Percentiles rank a stretch among this genome's conserved stretches.
Evolutionary conservation across 1,140 invertebrate genomes (phyloP).

Genomic region (Brachionus sp.): DNA sequence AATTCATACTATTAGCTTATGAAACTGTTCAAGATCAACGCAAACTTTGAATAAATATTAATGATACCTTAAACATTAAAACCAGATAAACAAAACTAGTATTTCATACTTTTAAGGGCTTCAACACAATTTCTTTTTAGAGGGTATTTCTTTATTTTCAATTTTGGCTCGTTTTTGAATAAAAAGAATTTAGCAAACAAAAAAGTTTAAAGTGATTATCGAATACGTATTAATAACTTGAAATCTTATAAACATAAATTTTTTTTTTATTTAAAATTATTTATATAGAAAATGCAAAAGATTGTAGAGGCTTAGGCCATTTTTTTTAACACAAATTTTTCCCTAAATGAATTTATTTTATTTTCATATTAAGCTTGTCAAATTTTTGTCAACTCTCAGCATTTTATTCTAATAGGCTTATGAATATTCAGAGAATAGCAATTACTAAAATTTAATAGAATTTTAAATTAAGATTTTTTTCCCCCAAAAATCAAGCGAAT

Average conservation of each 20-base stretch:
- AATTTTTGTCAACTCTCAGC: neutral
- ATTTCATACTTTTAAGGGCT: neutral
- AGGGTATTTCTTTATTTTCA: neutral
- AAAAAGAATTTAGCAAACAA: neutral
- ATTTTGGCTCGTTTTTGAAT: neutral
- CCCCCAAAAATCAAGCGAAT: neutral
- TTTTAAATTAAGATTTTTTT: neutral
- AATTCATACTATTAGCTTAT: neutral
- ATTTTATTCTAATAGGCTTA: neutral
- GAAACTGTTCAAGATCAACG: neutral
- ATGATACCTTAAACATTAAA: conserved; percentile 4
- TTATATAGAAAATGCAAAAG: neutral
- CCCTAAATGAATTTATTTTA: neutral
- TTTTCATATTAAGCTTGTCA: neutral
- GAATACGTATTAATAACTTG: conserved; percentile 32
- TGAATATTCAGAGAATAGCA: neutral
- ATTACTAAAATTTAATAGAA: neutral
- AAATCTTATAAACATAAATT: conserved; percentile 34
- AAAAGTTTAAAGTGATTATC: conserved; percentile 41
- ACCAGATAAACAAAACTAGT: neutral
- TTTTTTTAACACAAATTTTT: neutral
- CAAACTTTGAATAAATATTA: neutral
- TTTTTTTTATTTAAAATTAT: conserved; percentile 11
- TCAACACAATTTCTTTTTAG: neutral
- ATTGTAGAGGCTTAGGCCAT: neutral